A percentile compares a stretch with the other conserved stretches of the same genome.
phyloP scores from a whole-genome alignment of 2,797 vertebrate species.

The Salarias fasciatus region DNA sequence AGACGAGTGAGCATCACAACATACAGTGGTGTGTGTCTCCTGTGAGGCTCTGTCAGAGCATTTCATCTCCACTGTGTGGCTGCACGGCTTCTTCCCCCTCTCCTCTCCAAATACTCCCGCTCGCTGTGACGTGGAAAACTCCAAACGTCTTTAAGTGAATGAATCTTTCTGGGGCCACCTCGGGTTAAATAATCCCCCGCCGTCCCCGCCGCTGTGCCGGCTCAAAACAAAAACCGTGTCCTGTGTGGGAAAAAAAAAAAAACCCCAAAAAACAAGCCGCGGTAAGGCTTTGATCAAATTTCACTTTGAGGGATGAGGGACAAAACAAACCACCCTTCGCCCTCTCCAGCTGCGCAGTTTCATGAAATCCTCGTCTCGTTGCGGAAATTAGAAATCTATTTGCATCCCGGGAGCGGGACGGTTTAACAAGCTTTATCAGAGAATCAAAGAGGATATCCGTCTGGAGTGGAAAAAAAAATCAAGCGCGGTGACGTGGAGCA shows the following conservation, averaged over 20 bases:
- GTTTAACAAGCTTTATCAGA: slow-evolving; percentile 42
- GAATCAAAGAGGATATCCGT: slow-evolving; percentile 46
- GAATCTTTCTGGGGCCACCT: slow-evolving; percentile 37
- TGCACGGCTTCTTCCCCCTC: background rate
- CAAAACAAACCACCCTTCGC: slow-evolving; percentile 30
- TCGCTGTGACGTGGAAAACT: slow-evolving; percentile 17
- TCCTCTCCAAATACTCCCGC: background rate
- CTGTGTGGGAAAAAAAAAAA: background rate
- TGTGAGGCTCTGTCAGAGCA: slow-evolving; percentile 21
- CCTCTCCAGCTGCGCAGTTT: slow-evolving; percentile 21
- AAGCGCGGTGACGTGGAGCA: background rate
- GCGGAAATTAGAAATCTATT: slow-evolving; percentile 55
- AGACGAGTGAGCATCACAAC: slow-evolving; percentile 10
- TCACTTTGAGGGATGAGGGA: slow-evolving; percentile 55
- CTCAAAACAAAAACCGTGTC: slow-evolving; percentile 21
- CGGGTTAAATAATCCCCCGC: slow-evolving; percentile 34
- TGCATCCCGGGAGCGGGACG: slow-evolving; percentile 40
- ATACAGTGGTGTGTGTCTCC: slow-evolving; percentile 29
- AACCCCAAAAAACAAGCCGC: slow-evolving; percentile 24
- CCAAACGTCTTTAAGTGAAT: slow-evolving; percentile 40
- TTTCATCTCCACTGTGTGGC: slow-evolving; percentile 7
- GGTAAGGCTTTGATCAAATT: slow-evolving; percentile 62
- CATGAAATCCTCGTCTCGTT: slow-evolving; percentile 37
- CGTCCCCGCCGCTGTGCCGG: background rate
- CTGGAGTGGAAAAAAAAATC: slow-evolving; percentile 21